A percentile compares a stretch with the other conserved stretches of the same genome.
Evolutionary conservation across 2,888 invertebrate genomes (phyloP).

Genomic region (Neoascia interrupta): DNA sequence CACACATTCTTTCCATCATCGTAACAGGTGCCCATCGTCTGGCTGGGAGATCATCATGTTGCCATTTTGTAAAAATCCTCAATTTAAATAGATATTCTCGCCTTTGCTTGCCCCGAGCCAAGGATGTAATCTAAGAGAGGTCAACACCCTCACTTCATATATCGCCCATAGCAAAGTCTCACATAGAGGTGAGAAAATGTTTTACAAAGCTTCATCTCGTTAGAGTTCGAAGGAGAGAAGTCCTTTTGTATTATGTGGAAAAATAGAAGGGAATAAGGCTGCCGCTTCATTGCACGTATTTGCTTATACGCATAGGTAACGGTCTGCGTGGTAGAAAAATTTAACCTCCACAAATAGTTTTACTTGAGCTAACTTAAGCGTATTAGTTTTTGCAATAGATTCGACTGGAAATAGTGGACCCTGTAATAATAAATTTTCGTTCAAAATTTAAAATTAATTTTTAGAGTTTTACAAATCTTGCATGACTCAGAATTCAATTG

Average conservation of each 20-base stretch:
- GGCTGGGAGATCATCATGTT: conserved; percentile 50
- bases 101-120: conserved; percentile 55
- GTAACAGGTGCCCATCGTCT: conserved; percentile 55
- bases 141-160: conserved; percentile 31
- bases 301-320: too few species aligned
- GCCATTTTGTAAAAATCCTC: conserved; percentile 58
- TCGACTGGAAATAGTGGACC: too few species aligned
- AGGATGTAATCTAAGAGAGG: conserved; percentile 40
- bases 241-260: conserved; percentile 17
- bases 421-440: too few species aligned
- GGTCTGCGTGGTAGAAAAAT: too few species aligned
- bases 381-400: too few species aligned
- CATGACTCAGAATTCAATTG: too few species aligned
- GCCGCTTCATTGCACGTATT: too few species aligned
- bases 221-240: conserved; percentile 32
- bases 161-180: background rate
- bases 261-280: background rate
- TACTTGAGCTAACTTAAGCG: too few species aligned
- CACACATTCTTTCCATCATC: conserved; percentile 7
- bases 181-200: background rate
- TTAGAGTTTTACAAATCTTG: too few species aligned
- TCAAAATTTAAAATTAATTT: too few species aligned
- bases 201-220: conserved; percentile 33
- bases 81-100: conserved; percentile 63
- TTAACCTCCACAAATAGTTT: too few species aligned